phyloP scores from a whole-genome alignment of 2,888 invertebrate genomes.

The Nineta flava region DNA sequence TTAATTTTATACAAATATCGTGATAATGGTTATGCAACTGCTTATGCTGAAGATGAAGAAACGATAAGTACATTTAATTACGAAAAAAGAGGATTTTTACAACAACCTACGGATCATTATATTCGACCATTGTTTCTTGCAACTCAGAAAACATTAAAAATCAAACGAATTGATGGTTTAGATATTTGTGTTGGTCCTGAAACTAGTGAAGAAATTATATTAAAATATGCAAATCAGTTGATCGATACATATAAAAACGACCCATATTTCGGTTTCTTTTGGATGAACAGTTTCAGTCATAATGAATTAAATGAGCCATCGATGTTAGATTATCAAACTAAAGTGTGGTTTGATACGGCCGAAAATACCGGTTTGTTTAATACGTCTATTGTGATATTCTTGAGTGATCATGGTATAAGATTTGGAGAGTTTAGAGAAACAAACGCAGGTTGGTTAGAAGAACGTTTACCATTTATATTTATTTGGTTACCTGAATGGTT shows the following conservation, averaged over 20 bases:
- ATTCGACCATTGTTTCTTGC: constrained; percentile 56
- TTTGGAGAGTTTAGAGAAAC: constrained; percentile 55
- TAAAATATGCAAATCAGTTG: constrained; percentile 53
- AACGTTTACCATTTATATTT: constrained; percentile 57
- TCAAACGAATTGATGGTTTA: constrained; percentile 32
- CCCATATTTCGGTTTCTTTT: constrained; percentile 59
- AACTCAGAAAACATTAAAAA: constrained; percentile 38
- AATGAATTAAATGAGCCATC: constrained; percentile 48
- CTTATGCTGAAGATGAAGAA: constrained; percentile 63
- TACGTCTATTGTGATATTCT: constrained; percentile 50
- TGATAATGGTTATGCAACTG: constrained; percentile 55
- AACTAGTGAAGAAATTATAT: constrained; percentile 47
- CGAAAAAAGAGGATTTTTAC: constrained; percentile 50
- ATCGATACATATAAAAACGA: constrained; percentile 40
- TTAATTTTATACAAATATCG: constrained; percentile 66
- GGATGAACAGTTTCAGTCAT: constrained; percentile 65
- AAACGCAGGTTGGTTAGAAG: constrained; percentile 59
- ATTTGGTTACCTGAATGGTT: constrained; percentile 49
- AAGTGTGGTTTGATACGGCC: constrained; percentile 40
- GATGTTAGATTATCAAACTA: constrained; percentile 45
- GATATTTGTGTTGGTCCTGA: constrained; percentile 44
- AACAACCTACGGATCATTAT: constrained; percentile 69
- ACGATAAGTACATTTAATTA: constrained; percentile 61
- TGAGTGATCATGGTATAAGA: constrained; percentile 67
- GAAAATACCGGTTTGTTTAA: constrained; percentile 41